These are phyloP conservation scores for Oreochromis niloticus DNA, from an alignment of 2,113 vertebrate genomes.

Conservation along the genomic window DNA sequence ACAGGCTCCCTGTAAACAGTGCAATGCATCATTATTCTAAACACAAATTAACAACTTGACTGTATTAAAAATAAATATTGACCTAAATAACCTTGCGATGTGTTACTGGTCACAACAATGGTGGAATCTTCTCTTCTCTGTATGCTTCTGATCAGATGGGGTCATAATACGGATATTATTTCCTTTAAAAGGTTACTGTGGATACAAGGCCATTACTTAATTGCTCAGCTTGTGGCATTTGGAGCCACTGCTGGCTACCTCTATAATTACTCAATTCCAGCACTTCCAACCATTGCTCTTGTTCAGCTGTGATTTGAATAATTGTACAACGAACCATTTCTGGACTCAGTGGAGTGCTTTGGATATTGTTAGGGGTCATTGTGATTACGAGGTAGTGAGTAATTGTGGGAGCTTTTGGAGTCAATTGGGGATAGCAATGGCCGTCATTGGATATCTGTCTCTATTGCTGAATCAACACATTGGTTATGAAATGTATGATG, in stretches of 20 bases:
- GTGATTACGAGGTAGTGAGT: conserved; percentile 47
- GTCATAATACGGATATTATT: conserved; percentile 43
- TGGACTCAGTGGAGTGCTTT: conserved; percentile 22
- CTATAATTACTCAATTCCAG: conserved; percentile 66
- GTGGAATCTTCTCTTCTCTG: not conserved
- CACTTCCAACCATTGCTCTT: conserved; percentile 42
- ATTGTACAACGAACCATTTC: conserved; percentile 52
- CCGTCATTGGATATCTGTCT: conserved; percentile 6
- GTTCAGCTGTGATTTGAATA: conserved; percentile 64
- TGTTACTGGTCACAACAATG: not conserved
- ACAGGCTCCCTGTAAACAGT: not conserved
- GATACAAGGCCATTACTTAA: conserved; percentile 65
- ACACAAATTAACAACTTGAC: not conserved
- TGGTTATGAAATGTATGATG: not conserved
- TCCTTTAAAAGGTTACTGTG: conserved; percentile 58
- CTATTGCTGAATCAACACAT: conserved; percentile 15
- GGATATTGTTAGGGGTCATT: conserved; percentile 36
- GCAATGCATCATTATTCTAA: not conserved
- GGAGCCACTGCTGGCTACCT: conserved; percentile 29
- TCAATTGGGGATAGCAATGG: conserved; percentile 40
- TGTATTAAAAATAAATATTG: not conserved
- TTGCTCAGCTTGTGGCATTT: conserved; percentile 62
- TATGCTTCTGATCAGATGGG: not conserved
- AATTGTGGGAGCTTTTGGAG: conserved; percentile 41
- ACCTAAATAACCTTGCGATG: not conserved